Conservation (phyloP, 2,888 invertebrate genomes). For the Listrodromus nycthemerus region DNA sequence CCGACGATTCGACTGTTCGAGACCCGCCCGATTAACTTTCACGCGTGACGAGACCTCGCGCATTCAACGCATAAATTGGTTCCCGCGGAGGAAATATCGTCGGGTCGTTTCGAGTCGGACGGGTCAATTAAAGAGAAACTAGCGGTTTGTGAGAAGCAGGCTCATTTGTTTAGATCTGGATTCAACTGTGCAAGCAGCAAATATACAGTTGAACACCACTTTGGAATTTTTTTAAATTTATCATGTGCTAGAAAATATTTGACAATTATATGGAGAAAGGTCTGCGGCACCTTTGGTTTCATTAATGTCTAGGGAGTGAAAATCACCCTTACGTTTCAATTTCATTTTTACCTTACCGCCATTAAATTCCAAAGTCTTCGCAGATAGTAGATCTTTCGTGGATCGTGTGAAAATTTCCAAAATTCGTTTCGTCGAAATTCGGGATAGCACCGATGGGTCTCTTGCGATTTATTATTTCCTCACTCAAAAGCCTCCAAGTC, state of each 20-base stretch:
- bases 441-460: conserved; percentile 1
- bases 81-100: neutral
- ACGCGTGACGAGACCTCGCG: neutral
- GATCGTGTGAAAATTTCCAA: neutral
- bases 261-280: too few relatives aligned
- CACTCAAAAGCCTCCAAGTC: neutral
- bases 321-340: too few relatives aligned
- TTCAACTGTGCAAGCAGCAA: too few relatives aligned
- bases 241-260: too few relatives aligned
- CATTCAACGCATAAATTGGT: neutral
- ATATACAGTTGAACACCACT: too few relatives aligned
- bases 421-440: conserved; percentile 18
- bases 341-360: too few relatives aligned
- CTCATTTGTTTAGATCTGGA: too few relatives aligned
- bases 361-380: neutral
- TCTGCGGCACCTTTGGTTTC: too few relatives aligned
- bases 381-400: conserved; percentile 14
- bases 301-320: too few relatives aligned
- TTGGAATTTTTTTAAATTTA: too few relatives aligned
- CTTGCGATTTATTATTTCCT: conserved; percentile 40
- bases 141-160: neutral
- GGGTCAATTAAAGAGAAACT: neutral
- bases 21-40: neutral
- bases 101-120: neutral
- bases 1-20: neutral